Evolutionary conservation across 2,797 vertebrate genomes (phyloP), one percentile per base, ranked within the genome.

Genomic region (Otolemur crassicaudatus): DNA sequence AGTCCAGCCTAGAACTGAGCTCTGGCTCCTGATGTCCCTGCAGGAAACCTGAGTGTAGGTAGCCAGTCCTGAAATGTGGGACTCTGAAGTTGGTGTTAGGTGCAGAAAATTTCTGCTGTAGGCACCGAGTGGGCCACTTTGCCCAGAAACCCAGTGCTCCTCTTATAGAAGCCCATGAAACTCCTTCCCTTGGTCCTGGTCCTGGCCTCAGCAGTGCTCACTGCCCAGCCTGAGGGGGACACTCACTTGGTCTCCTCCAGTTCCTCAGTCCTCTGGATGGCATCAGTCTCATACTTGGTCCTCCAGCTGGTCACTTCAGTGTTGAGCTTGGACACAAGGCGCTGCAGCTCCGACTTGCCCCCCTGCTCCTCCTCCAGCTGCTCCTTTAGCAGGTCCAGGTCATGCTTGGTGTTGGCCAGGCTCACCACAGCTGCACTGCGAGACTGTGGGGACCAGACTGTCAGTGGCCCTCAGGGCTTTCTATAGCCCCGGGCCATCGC

Each of bases 321-420:
- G 76, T 98, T 99, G 97, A 99, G 97, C 96, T 99, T 99, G 97
- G 98, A 99, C 94, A 99, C 97, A 0, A 98, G 97, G 61, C 96
- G 94, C 80, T 99, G 98, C 79, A 98, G 96, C 95, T 99, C 98
- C 0, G 90, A 94, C 88, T 98, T 98, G 61, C 92, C 97, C 23
- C 98, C 98, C 5, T 99, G 97, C 80, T 99, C 98, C 96, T 99
- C 98, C 58, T 99, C 98, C 94, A 98, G 93, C 85, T 99, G 98
- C 96, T 98, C 98, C 92, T 99, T 98, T 46, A 98, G 73, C 60
- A 97, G 96, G 40, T 99, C 98, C 94, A 99, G 97, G 97, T 99
- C 97, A 0, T 98, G 98, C 3, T 96, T 97, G 43, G 97, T 94
- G 83, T 98, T 99, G 92, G 98, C 98, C 25, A 98, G 97, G 43